These are phyloP conservation scores for Paramormyrops hopkinsi DNA, from an alignment of 2,797 vertebrate genomes.

Conservation along the genomic window DNA sequence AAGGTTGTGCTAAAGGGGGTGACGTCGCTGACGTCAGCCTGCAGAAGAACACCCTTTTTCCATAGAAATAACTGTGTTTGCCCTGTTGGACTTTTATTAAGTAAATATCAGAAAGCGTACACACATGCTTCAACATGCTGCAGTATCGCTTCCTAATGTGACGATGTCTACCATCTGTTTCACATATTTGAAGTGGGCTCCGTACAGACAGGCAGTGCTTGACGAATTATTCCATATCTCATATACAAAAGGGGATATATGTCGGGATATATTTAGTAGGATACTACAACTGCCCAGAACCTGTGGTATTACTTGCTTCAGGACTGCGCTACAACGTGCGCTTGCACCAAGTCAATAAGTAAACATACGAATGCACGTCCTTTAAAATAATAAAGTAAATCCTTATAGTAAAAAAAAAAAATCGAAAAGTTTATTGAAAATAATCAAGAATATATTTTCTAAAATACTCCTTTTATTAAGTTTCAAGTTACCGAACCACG, in stretches of 20 bases:
- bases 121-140: not conserved
- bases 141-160: not conserved
- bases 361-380: not conserved
- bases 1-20: not conserved
- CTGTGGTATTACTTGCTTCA: not conserved
- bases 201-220: constrained; percentile 5
- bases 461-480: not conserved
- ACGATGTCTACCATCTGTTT: constrained; percentile 13
- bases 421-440: not conserved
- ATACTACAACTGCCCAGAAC: constrained; percentile 4
- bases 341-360: not conserved
- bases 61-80: not conserved
- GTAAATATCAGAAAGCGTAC: not conserved
- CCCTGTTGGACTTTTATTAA: not conserved
- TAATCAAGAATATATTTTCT: not conserved
- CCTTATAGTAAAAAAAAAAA: not conserved
- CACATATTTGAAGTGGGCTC: constrained; percentile 13
- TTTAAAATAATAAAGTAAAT: not conserved
- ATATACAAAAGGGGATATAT: not conserved
- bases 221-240: not conserved
- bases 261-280: not conserved
- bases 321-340: not conserved
- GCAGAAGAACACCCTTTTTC: not conserved
- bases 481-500: not conserved
- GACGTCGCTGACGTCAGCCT: not conserved